Percentiles rank a stretch among this genome's conserved stretches.
Conservation (phyloP, 2,888 invertebrate species). For the Peribatodes rhomboidaria region DNA sequence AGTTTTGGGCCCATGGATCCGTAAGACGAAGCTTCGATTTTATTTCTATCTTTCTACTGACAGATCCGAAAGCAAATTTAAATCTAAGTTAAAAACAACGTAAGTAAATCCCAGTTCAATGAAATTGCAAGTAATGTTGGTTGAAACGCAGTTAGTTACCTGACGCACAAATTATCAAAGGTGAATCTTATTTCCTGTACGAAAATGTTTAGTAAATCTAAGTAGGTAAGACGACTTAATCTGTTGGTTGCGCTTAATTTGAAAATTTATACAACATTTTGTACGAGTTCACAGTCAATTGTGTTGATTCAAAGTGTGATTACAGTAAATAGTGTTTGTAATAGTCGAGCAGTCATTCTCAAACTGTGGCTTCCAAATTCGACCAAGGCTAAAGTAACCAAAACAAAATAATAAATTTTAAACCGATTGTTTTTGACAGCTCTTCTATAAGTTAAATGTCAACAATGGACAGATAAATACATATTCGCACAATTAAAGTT, state of each 20-base stretch:
- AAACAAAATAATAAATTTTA: no score
- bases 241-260: conserved; percentile 13
- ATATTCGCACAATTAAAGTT: neutral
- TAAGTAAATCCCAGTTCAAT: no score
- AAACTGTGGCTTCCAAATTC: neutral
- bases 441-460: no score
- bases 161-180: neutral
- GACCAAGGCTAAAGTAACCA: no score
- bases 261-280: conserved; percentile 22
- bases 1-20: no score
- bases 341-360: neutral
- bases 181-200: conserved; percentile 6
- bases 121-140: neutral
- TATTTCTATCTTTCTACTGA: no score
- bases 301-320: conserved; percentile 22
- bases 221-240: conserved; percentile 2
- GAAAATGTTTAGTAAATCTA: conserved; percentile 7
- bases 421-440: no score
- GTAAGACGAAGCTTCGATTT: no score
- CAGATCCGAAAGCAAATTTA: no score
- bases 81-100: no score
- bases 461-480: no score
- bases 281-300: conserved; percentile 16
- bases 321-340: conserved; percentile 12
- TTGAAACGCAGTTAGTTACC: neutral